Base-by-base conservation (phyloP, 2,113 vertebrate genomes). In the Machaerirhynchus nigripectus region DNA sequence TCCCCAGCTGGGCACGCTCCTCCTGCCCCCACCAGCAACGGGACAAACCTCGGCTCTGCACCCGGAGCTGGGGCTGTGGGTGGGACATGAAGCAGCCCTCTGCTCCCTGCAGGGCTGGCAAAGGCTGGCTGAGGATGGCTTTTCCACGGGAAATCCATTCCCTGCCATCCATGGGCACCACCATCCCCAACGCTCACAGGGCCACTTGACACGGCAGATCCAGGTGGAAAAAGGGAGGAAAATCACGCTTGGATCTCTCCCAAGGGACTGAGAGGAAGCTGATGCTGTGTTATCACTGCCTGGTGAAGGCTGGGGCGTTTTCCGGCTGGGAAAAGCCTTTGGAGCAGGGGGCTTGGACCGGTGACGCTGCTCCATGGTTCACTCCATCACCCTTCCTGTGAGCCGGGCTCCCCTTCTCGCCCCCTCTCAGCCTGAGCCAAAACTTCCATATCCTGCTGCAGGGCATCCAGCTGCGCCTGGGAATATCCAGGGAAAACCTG, bases 281-380 rank as follows among this genome's bases (percentile, higher is more conserved):
- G 2, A 15, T 0, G 3, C 31, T 9, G 2, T 0, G 2, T 26
- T 47, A 7, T 26, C 16, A 3, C 39, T 92, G 77, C 50, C 70
- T 67, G 57, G 15, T 15, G 47, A 17, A 42, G 67, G 26, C 2
- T 46, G 69, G 53, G 31, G 33, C 1, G 1, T 37, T 40, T 35
- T 20, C 50, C 63, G 13, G 8, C 90, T 86, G 78, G 65, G 74
- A 80, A 63, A 61, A 94, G 39, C 7, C 1, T 57, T 44, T 77
- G 84, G 67, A 63, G 91, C 5, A 5, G 27, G 28, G 44, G 55
- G n/a, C n/a, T n/a, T n/a, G n/a, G n/a, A n/a, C 23, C 1, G 2
- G 42, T 35, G 56, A 37, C 0, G 2, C 23, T 44, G 60, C 8
- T 30, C 57, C 60, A 13, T 5, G 13, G 22, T 2, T 18, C 20